A percentile compares a stretch with the other conserved stretches of the same genome.
Evolutionary conservation across 2,888 invertebrate species (phyloP).

Genomic region (Agrypnus murinus): DNA sequence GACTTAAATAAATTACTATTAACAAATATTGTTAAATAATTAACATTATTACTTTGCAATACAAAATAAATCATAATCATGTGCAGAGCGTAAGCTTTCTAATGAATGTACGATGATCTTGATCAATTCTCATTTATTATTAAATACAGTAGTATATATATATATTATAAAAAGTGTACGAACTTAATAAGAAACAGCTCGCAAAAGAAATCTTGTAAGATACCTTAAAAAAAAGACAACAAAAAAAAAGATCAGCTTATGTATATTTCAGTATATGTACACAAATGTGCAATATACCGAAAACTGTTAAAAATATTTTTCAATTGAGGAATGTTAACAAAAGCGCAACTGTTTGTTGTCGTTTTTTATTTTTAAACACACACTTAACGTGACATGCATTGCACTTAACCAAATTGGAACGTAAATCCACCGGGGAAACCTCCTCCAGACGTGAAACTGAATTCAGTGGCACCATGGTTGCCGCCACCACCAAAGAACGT

Average conservation of each 20-base stretch:
- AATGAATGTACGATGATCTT: too few relatives aligned
- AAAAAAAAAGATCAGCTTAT: too few relatives aligned
- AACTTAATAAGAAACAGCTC: constrained; percentile 20
- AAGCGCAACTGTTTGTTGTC: constrained; percentile 16
- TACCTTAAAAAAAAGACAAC: not conserved
- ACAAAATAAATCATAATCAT: too few relatives aligned
- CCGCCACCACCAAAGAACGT: constrained; percentile 82
- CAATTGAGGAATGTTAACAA: constrained; percentile 31
- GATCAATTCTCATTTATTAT: too few relatives aligned
- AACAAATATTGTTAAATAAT: too few relatives aligned
- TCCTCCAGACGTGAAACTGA: constrained; percentile 73
- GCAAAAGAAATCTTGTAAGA: too few relatives aligned
- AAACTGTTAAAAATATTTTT: constrained; percentile 13
- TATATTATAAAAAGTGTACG: constrained; percentile 17
- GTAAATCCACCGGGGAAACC: constrained; percentile 78
- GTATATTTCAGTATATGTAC: not conserved
- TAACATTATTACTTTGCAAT: too few relatives aligned
- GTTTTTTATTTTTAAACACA: too few relatives aligned
- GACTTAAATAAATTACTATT: too few relatives aligned
- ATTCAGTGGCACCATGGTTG: constrained; percentile 72
- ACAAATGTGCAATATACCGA: not conserved
- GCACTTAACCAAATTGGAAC: constrained; percentile 80
- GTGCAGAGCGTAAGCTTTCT: too few relatives aligned
- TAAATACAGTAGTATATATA: too few relatives aligned
- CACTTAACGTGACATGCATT: constrained; percentile 14